Evolutionary conservation across 2,113 vertebrate species (phyloP).

Genomic region (Seriola rivoliana): DNA sequence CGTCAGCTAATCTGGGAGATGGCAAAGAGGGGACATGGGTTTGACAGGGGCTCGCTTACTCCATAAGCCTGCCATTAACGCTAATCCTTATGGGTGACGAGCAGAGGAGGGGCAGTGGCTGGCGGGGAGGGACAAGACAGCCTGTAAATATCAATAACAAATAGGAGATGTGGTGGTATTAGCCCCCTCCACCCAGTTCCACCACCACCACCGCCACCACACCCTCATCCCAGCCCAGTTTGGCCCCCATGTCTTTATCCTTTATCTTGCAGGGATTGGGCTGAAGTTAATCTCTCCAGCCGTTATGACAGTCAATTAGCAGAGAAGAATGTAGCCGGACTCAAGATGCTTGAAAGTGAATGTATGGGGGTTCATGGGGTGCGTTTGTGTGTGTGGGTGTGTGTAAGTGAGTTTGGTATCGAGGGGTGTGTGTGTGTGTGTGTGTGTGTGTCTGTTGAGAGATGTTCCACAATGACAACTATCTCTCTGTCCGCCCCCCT

Average conservation of each 20-base stretch:
- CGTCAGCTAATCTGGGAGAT: slow-evolving; percentile 80
- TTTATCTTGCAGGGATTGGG: slow-evolving; percentile 81
- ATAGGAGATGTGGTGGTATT: slow-evolving; percentile 75
- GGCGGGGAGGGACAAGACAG: slow-evolving; percentile 64
- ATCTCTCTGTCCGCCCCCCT: slow-evolving; percentile 79
- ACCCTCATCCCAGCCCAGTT: slow-evolving; percentile 54
- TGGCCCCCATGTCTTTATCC: slow-evolving; percentile 73
- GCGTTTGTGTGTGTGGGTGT: slow-evolving; percentile 29
- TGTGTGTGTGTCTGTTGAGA: slow-evolving; percentile 50
- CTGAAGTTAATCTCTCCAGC: slow-evolving; percentile 83
- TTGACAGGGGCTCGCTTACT: slow-evolving; percentile 77
- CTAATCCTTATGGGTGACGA: slow-evolving; percentile 76
- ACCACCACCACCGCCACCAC: slow-evolving; percentile 23
- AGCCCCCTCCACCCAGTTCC: slow-evolving; percentile 46
- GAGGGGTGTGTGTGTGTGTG: slow-evolving; percentile 11
- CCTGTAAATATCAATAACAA: slow-evolving; percentile 89
- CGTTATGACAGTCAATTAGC: slow-evolving; percentile 87
- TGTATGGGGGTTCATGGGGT: slow-evolving; percentile 47
- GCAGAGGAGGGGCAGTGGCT: slow-evolving; percentile 59
- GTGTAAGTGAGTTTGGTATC: slow-evolving; percentile 41
- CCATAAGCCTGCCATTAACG: slow-evolving; percentile 80
- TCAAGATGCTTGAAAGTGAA: slow-evolving; percentile 64
- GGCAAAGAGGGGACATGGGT: slow-evolving; percentile 75
- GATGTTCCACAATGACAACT: slow-evolving; percentile 81
- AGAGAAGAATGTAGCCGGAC: slow-evolving; percentile 79